Evolutionary conservation across 2,797 vertebrate genomes (phyloP).

Genomic region (Spinibarbus caldwelli): DNA sequence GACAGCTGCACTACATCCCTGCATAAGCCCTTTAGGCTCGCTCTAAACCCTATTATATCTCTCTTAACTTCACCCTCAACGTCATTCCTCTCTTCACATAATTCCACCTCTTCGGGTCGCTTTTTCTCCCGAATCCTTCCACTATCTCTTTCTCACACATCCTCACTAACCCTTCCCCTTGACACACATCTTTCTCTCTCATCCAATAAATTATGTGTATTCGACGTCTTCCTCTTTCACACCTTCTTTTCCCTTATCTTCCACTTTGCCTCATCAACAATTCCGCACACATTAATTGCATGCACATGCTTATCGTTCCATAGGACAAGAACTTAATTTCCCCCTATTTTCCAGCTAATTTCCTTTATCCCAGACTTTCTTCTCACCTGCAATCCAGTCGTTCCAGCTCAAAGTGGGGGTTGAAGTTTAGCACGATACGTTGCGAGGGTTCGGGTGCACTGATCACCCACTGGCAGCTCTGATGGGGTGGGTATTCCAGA

Average conservation of each 20-base stretch:
- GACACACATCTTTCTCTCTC: slow-evolving; percentile 30
- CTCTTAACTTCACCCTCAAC: slow-evolving; percentile 46
- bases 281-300: slow-evolving; percentile 34
- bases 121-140: slow-evolving; percentile 12
- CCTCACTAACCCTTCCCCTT: background rate
- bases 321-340: background rate
- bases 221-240: slow-evolving; percentile 14
- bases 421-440: slow-evolving; percentile 98
- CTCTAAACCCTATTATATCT: slow-evolving; percentile 52
- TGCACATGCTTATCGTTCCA: background rate
- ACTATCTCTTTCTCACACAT: slow-evolving; percentile 28
- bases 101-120: background rate
- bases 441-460: slow-evolving; percentile 90
- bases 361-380: slow-evolving; percentile 6
- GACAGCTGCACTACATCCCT: slow-evolving; percentile 54
- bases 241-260: slow-evolving; percentile 17
- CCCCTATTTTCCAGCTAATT: background rate
- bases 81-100: slow-evolving; percentile 32
- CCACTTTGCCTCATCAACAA: slow-evolving; percentile 27
- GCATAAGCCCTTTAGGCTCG: slow-evolving; percentile 56
- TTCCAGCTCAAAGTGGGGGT: slow-evolving; percentile 98
- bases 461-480: slow-evolving; percentile 97
- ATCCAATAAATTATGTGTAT: slow-evolving; percentile 27
- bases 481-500: slow-evolving; percentile 94
- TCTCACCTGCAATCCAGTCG: slow-evolving; percentile 96